Evolutionary conservation across 2,797 vertebrate species (phyloP), one percentile per base, ranked within the genome.

Genomic region (Poecilia velifera): DNA sequence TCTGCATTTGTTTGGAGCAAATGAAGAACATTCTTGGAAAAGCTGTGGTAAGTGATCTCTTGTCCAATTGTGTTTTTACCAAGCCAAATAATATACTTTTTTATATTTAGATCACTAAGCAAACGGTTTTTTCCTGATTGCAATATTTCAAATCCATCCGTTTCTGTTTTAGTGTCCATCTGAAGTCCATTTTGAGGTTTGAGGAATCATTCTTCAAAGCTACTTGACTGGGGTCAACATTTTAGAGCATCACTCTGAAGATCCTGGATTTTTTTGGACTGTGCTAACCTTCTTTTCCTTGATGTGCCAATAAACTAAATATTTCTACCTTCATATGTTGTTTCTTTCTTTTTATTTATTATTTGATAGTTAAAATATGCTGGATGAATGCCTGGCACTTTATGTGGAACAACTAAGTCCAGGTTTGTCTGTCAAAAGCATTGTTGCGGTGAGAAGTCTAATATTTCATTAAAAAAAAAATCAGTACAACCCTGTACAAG

Each of bases 261-360:
- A 74, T 81, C 45, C 82, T 72, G 88, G 57, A 83, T 75, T 81
- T 9, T 82, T 36, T 45, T 81, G 70, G 45, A 68, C 74, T 49
- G 18, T 79, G 79, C 55, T 51, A 31, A 25, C 36, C 55, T 82
- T 59, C 78, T 79, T 20, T 25, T 43, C 14, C 22, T 43, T 84
- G 74, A 31, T 83, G 81, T 90, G 78, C 75, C 78, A 53, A 64
- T 81, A 94, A 94, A 93, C 31, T n/a, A 86, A 78, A 89, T 76
- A 75, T 64, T 45, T 72, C 80, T 73, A 79, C 46, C 22, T 68
- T 80, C 57, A 83, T 77, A 81, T 85, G 84, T 91, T 81, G 16
- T 74, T 81, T 75, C 79, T 82, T 89, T 76, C 78, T 49, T 68
- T 34, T 64, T 64, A 16, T 7, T 20, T 16, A 64, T 59, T 73